Conservation (phyloP, 2,113 vertebrate species). For the Tragulus kanchil region DNA sequence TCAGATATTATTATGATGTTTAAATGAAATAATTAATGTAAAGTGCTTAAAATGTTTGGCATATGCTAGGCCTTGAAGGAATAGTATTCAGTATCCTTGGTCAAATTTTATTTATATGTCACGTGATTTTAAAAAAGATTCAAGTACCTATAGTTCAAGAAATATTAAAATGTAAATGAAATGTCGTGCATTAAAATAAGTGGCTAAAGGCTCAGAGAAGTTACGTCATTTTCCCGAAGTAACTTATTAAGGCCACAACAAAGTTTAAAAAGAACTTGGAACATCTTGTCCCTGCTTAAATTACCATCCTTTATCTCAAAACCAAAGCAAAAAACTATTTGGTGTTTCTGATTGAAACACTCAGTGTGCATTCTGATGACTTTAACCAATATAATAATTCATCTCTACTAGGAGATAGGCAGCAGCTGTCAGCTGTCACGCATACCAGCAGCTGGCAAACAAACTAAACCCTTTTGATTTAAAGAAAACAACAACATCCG, state of each 20-base stretch:
- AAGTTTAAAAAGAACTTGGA: conserved; percentile 67
- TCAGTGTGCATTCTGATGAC: conserved; percentile 74
- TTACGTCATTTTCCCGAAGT: conserved; percentile 53
- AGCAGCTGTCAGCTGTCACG: conserved; percentile 78
- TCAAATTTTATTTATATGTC: conserved; percentile 25
- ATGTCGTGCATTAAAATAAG: conserved; percentile 1
- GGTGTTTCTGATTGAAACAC: conserved; percentile 64
- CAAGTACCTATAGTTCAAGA: conserved; percentile 38
- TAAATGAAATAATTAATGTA: conserved; percentile 27
- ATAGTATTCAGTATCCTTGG: neutral
- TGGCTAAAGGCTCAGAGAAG: conserved; percentile 46
- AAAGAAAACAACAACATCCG: conserved; percentile 66
- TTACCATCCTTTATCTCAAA: conserved; percentile 69
- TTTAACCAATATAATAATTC: conserved; percentile 75
- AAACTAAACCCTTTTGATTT: conserved; percentile 58
- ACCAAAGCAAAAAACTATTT: conserved; percentile 57
- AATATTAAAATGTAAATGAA: conserved; percentile 50
- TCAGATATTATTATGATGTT: neutral
- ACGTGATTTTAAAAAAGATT: neutral
- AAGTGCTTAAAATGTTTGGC: conserved; percentile 39
- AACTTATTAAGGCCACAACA: conserved; percentile 27
- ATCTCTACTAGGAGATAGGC: conserved; percentile 62
- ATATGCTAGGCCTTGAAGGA: neutral
- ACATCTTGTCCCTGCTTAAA: conserved; percentile 60
- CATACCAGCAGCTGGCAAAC: conserved; percentile 73